Evolutionary conservation across 2,888 invertebrate genomes (phyloP).

Genomic region (Morpho helenor): DNA sequence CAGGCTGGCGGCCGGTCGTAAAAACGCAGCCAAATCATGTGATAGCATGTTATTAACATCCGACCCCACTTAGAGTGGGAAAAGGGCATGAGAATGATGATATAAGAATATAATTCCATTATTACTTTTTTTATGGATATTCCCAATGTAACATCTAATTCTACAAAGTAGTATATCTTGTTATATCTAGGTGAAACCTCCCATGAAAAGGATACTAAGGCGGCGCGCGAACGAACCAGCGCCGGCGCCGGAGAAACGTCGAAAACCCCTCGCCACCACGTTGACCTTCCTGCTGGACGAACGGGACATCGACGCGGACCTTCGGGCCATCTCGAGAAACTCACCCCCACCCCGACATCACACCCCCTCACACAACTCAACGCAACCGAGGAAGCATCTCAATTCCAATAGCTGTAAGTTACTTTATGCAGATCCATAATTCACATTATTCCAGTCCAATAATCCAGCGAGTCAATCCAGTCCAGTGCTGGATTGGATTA

Average conservation of each 20-base stretch:
- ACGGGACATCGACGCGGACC: slow-evolving; percentile 91
- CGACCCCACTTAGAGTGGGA: no score
- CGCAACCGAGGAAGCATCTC: slow-evolving; percentile 55
- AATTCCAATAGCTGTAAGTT: slow-evolving; percentile 59
- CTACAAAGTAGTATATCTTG: not conserved
- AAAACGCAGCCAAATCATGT: no score
- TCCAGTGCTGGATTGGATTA: no score
- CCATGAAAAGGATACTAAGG: slow-evolving; percentile 95
- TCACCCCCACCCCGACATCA: slow-evolving; percentile 39
- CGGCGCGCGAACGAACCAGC: slow-evolving; percentile 96
- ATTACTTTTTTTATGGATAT: not conserved
- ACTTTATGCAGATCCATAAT: no score
- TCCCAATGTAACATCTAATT: no score
- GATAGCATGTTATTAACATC: no score
- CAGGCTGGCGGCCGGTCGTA: no score
- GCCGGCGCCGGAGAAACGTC: slow-evolving; percentile 91
- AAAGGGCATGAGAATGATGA: no score
- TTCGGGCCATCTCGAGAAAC: slow-evolving; percentile 85
- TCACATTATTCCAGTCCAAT: no score
- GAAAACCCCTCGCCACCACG: slow-evolving; percentile 90
- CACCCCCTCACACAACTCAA: slow-evolving; percentile 53
- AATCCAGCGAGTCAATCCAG: no score
- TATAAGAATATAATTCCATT: not conserved
- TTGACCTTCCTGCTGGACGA: slow-evolving; percentile 94
- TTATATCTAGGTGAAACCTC: slow-evolving; percentile 87